Evolutionary conservation across 2,113 vertebrate genomes (phyloP), one percentile per base, ranked within the genome.

Genomic region (Scopus umbretta): DNA sequence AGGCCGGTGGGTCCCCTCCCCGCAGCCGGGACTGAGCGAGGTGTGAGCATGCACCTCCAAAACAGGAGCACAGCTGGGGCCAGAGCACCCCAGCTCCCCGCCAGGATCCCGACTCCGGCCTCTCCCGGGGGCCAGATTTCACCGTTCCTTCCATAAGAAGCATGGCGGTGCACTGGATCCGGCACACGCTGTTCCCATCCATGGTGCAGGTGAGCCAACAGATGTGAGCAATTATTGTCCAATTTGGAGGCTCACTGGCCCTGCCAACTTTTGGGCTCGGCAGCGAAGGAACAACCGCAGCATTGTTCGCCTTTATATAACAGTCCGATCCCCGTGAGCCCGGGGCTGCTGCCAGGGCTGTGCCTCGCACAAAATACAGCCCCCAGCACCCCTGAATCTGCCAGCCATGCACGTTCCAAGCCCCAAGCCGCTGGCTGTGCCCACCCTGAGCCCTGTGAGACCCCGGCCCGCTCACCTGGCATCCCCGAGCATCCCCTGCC

Each of bases 141-240:
- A 1, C 50, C 10, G 2, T 19, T 43, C 71, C 38, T 11, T 25
- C 32, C 53, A 4, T 5, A 8, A 16, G 19, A 13, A 26, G 36
- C 30, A 8, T 5, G 7, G 65, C 42, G 6, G 36, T 18, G 0
- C 2, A 3, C 32, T 9, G 79, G 61, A 7, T 8, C 59, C 85
- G 22, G 85, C 86, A 76, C 91, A 56, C 7, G 43, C 75, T 81
- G 83, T 80, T 93, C 78, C 59, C 82, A 23, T 19, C 43, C 49
- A 26, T 4, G 34, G 47, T 16, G 85, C 85, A 87, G 84, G 92
- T 91, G 93, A 89, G 84, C 85, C 88, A 88, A 92, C 95, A 91
- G 86, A 90, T 94, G 96, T 42, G 68, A 96, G 74, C 85, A 62
- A 95, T 96, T 94, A 80, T 10, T 5, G 71, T 47, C 90, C 79